phyloP scores from a whole-genome alignment of 2,797 vertebrate genomes.

The Bradypodion ventrale region DNA sequence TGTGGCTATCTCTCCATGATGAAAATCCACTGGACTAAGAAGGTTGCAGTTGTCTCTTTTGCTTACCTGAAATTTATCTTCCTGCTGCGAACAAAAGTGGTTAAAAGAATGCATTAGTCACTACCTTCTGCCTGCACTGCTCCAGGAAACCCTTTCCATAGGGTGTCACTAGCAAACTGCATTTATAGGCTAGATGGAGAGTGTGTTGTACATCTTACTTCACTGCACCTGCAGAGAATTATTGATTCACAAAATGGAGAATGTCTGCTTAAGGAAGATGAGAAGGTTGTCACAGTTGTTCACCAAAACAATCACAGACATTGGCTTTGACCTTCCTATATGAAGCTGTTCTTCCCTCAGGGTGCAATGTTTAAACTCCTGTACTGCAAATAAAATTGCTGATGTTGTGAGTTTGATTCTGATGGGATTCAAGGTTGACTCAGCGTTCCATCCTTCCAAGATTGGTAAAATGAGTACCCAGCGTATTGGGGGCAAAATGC shows the following conservation, averaged over 20 bases:
- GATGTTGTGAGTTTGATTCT: too few relatives aligned
- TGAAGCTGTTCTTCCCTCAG: neutral
- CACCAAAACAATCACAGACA: constrained; percentile 10
- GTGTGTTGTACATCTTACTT: neutral
- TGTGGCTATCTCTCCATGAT: neutral
- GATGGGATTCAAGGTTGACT: too few relatives aligned
- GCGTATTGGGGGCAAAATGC: too few relatives aligned
- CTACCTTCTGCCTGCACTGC: neutral
- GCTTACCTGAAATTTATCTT: neutral
- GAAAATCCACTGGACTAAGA: constrained; percentile 8
- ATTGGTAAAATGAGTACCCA: too few relatives aligned
- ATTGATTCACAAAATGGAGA: neutral
- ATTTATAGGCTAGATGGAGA: neutral
- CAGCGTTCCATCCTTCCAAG: too few relatives aligned
- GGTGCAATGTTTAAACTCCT: too few relatives aligned
- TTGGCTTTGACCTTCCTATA: constrained; percentile 1
- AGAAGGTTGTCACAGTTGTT: neutral
- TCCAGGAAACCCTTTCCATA: neutral
- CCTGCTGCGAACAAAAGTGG: neutral
- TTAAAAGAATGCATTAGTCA: neutral
- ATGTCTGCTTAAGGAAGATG: neutral
- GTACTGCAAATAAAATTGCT: constrained; percentile 5
- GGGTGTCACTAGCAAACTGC: neutral
- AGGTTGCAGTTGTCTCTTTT: neutral
- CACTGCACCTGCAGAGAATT: neutral